Conservation (phyloP, 2,888 invertebrate species). For the Eupithecia tripunctaria region DNA sequence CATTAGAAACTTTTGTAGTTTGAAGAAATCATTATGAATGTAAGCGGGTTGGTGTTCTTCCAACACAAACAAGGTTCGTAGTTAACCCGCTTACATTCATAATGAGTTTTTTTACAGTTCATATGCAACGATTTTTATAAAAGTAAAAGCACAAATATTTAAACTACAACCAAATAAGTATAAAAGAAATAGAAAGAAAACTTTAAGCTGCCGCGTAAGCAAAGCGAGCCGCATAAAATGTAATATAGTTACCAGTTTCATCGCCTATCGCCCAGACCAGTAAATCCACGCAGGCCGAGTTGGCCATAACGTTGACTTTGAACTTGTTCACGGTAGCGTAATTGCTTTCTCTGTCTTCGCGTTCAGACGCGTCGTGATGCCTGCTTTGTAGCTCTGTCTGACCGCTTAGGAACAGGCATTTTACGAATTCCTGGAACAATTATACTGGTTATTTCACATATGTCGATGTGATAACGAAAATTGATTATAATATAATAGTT, state of each 20-base stretch:
- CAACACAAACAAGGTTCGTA: too few species aligned
- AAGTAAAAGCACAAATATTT: too few species aligned
- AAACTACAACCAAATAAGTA: too few species aligned
- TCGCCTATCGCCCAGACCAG: conserved; percentile 99
- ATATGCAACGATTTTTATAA: too few species aligned
- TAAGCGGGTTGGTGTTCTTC: too few species aligned
- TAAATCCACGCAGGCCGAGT: conserved; percentile 98
- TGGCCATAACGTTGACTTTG: conserved; percentile 97
- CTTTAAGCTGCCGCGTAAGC: background rate
- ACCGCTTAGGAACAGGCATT: conserved; percentile 94
- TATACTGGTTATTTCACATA: background rate
- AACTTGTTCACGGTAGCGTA: conserved; percentile 94
- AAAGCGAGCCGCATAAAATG: background rate
- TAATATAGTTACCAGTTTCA: conserved; percentile 90
- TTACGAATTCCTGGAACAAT: conserved; percentile 89
- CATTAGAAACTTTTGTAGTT: too few species aligned
- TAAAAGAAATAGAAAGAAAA: too few species aligned
- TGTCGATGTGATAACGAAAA: too few species aligned
- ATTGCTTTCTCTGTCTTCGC: conserved; percentile 92
- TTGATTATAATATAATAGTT: too few species aligned
- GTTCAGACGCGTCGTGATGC: conserved; percentile 93
- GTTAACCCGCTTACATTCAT: too few species aligned
- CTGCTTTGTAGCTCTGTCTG: conserved; percentile 96
- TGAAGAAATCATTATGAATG: too few species aligned
- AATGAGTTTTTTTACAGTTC: too few species aligned